Conservation (phyloP, 2,797 vertebrate species). For the Chiloscyllium punctatum region DNA sequence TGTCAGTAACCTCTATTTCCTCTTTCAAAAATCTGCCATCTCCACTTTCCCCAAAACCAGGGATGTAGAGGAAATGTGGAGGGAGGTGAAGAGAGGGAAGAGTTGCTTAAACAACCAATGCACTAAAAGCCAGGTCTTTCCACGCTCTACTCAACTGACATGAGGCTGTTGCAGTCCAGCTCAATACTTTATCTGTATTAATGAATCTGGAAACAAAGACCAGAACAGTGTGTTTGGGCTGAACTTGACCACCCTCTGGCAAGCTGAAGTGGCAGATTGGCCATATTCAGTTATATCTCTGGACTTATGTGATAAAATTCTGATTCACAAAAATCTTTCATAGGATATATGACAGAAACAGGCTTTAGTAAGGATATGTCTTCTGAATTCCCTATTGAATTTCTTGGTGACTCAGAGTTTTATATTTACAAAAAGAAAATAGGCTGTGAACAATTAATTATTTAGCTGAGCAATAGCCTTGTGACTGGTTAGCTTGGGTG, state of each 20-base stretch:
- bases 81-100: neutral
- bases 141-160: neutral
- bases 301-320: neutral
- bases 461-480: too few species aligned
- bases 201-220: too few species aligned
- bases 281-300: neutral
- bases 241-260: neutral
- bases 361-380: too few species aligned
- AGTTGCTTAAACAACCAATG: neutral
- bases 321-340: too few species aligned
- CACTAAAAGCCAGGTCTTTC: neutral
- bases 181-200: neutral
- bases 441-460: neutral
- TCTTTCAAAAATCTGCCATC: neutral
- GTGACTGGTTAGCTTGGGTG: too few species aligned
- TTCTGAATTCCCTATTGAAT: too few species aligned
- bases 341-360: too few species aligned
- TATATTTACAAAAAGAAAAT: neutral
- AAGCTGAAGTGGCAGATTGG: neutral
- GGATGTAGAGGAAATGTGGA: neutral
- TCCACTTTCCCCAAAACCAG: neutral
- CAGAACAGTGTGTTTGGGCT: neutral
- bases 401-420: neutral
- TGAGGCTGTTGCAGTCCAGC: neutral
- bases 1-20: neutral